Base-by-base conservation (phyloP, 2,113 vertebrate genomes). In the Cheilinus undulatus region DNA sequence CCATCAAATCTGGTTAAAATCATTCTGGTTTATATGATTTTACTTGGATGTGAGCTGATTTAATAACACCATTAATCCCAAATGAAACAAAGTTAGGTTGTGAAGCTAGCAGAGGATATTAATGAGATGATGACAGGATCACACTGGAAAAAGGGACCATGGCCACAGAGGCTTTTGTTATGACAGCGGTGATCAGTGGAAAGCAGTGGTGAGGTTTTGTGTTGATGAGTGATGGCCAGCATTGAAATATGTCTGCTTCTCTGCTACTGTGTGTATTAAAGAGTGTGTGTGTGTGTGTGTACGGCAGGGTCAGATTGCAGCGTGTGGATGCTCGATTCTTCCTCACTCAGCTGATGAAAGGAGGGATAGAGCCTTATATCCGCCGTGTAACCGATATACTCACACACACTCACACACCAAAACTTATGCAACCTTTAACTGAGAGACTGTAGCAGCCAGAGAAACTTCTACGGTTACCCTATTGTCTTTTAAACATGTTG, bases 271-370 rank as follows among this genome's bases (percentile, higher is more conserved):
- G 50, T 66, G 62, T 59, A 64, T 87, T 51, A 42, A 69, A 72
- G 45, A 30, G 28, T 30, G 34, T n/a, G 65, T 42, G 36, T 61
- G 70, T 59, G 45, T 24, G 51, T 24, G 64, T 20, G 48, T 32
- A 51, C 17, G 2, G 53, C 61, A 49, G 82, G 74, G 74, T 89
- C 85, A 76, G 73, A 40, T 91, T 87, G 83, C 86, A 84, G 42
- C 28, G 63, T 50, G 64, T 15, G 32, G 62, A 34, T 27, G 22
- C 61, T 67, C 40, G 27, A 78, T 86, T 86, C 72, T 72, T 68
- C 78, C 73, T 90, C 86, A 72, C 80, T 89, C 84, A 79, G 81
- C 73, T 88, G 88, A 88, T 86, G 87, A 88, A 88, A 84, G 65
- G 67, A 70, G 63, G 76, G 78, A 80, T 63, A 69, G 73, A 76